These are phyloP conservation scores for Oryzias curvinotus DNA, from an alignment of 2,113 vertebrate genomes.

Conservation along the genomic window DNA sequence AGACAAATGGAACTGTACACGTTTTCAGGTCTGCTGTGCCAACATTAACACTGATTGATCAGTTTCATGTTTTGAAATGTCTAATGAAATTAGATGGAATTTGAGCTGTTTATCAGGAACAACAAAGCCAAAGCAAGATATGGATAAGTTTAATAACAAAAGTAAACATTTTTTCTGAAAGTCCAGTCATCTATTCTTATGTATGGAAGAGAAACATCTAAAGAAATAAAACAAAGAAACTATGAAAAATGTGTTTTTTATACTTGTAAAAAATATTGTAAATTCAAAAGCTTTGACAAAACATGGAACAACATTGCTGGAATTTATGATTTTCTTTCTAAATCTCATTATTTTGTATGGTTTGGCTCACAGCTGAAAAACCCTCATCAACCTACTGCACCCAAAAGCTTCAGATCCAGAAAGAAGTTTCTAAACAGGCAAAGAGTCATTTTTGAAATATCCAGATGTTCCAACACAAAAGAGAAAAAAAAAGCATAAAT, in stretches of 20 bases:
- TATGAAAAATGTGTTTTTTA: too few relatives aligned
- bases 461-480: too few relatives aligned
- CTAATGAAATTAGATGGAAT: conserved; percentile 1
- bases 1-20: conserved; percentile 32
- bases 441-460: background rate
- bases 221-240: too few relatives aligned
- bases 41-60: conserved; percentile 33
- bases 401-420: background rate
- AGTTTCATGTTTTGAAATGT: background rate
- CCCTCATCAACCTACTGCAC: background rate
- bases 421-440: background rate
- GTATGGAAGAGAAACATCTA: too few relatives aligned
- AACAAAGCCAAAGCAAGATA: conserved; percentile 7
- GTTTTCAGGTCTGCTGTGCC: conserved; percentile 13
- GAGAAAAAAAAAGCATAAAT: too few relatives aligned
- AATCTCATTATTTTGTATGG: too few relatives aligned
- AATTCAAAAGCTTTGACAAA: too few relatives aligned
- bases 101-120: background rate
- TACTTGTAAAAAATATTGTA: too few relatives aligned
- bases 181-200: background rate
- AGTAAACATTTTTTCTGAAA: conserved; percentile 9
- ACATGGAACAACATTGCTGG: too few relatives aligned
- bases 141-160: background rate
- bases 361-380: too few relatives aligned
- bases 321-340: too few relatives aligned